phyloP scores from a whole-genome alignment of 2,797 vertebrate genomes.

The Helicolenus hilgendorfi region DNA sequence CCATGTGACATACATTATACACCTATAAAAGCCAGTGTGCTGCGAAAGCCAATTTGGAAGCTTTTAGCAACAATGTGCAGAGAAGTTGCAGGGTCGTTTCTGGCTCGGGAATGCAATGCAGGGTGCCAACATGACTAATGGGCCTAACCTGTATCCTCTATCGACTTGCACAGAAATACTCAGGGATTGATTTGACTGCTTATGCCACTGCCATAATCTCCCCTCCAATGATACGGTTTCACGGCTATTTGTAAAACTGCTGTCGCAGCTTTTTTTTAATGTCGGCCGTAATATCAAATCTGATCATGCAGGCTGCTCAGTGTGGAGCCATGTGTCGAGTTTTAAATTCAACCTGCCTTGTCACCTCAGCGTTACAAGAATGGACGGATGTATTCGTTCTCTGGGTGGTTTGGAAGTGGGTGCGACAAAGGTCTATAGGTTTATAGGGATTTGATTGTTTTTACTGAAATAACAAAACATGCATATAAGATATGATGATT shows the following conservation, averaged over 20 bases:
- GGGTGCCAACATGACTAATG: slow-evolving; percentile 88
- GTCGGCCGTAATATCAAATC: slow-evolving; percentile 62
- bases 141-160: slow-evolving; percentile 80
- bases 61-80: slow-evolving; percentile 52
- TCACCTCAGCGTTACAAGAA: slow-evolving; percentile 25
- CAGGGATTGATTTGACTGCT: slow-evolving; percentile 87
- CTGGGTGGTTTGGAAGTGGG: not conserved
- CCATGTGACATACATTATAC: slow-evolving; percentile 34
- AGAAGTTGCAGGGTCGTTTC: slow-evolving; percentile 47
- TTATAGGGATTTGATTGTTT: not conserved
- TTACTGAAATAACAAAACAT: not conserved
- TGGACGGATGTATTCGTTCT: not conserved
- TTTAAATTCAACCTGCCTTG: slow-evolving; percentile 33
- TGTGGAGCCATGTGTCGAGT: slow-evolving; percentile 20
- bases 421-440: not conserved
- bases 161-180: slow-evolving; percentile 84
- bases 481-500: not conserved
- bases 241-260: slow-evolving; percentile 76
- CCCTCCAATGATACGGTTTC: slow-evolving; percentile 79
- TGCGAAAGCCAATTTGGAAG: slow-evolving; percentile 36
- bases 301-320: slow-evolving; percentile 51
- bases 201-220: slow-evolving; percentile 82
- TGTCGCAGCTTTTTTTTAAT: slow-evolving; percentile 63
- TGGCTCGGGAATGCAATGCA: slow-evolving; percentile 53
- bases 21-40: slow-evolving; percentile 5